Base-by-base conservation (phyloP, 35 echinoderm and acorn worm species). In the Strongylocentrotus purpuratus region DNA sequence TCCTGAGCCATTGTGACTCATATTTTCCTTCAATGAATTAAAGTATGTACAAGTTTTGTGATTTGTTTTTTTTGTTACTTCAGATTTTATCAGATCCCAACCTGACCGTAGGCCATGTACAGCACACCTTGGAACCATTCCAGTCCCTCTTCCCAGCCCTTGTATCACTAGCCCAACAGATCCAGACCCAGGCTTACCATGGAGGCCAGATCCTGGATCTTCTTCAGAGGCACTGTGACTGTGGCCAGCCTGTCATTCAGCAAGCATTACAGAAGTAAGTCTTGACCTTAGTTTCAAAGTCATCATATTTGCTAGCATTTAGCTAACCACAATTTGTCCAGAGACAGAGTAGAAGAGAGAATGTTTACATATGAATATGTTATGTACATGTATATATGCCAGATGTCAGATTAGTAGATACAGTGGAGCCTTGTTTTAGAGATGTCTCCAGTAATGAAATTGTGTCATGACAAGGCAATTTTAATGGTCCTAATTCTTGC, bases 151-250 rank as follows among this genome's bases (percentile, higher is more conserved):
- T 99, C 85, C 95, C 65, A 25, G 94, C 95, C 45, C 94, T 99
- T 20, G 45, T 94, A 78, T 86, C 93, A 31, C 78, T 97, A 47
- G 46, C 97, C 22, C 94, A 97, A 61, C 96, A 99, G 35, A 94
- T 99, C 65, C 91, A 87, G 52, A 55, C 85, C 6, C 94, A 94
- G 86, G 93, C 89, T n/a, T 94, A 95, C 48, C 98, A 99, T 96
- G 98, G 98, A 31, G 96, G 98, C 52, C 97, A 97, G 86, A 97
- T 99, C 31, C 61, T 99, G 13, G 96, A 99, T 22, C 32, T 99
- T 8, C 94, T 99, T 0, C 98, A 99, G 33, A 92, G 94, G 5
- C 94, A 96, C 55, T 97, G 97, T 91, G 95, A 96, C 58, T 97
- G 97, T 60, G 98, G 98, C 31, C 96, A 97, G 50, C 98, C 98